Conservation (phyloP, 2,888 invertebrate species). For the Philereme transversata region DNA sequence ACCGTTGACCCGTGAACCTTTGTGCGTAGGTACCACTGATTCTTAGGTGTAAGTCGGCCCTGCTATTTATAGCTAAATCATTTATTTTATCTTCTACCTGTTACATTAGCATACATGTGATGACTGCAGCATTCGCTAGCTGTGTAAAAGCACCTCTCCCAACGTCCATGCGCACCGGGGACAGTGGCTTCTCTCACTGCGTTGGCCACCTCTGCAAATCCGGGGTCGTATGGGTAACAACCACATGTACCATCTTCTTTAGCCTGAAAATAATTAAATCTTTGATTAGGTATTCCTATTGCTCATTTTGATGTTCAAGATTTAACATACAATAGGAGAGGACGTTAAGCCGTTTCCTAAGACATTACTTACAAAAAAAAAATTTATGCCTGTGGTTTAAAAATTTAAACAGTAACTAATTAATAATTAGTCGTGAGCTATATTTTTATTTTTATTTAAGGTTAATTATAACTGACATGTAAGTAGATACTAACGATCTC, state of each 20-base stretch:
- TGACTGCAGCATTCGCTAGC: conserved; percentile 72
- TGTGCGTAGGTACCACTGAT: too few species aligned
- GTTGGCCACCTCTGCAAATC: conserved; percentile 61
- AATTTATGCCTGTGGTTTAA: too few species aligned
- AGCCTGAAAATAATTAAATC: conserved; percentile 44
- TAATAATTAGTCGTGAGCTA: neutral
- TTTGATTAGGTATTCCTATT: too few species aligned
- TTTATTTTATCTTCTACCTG: conserved; percentile 37
- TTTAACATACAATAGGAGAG: too few species aligned
- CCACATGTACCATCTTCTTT: conserved; percentile 73
- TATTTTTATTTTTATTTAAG: neutral
- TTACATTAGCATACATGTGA: conserved; percentile 53
- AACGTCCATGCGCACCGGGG: conserved; percentile 66
- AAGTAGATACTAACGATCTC: conserved; percentile 63
- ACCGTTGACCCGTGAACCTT: too few species aligned
- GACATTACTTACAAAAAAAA: too few species aligned
- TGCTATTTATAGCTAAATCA: too few species aligned
- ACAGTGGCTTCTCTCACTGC: conserved; percentile 61
- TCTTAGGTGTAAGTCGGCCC: too few species aligned
- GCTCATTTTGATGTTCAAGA: too few species aligned
- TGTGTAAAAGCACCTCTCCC: conserved; percentile 71
- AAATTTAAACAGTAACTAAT: too few species aligned
- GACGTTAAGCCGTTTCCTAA: too few species aligned
- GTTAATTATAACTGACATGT: neutral
- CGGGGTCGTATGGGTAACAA: conserved; percentile 76